Evolutionary conservation across 1,140 invertebrate genomes (phyloP).

Genomic region (Heliconius congener): DNA sequence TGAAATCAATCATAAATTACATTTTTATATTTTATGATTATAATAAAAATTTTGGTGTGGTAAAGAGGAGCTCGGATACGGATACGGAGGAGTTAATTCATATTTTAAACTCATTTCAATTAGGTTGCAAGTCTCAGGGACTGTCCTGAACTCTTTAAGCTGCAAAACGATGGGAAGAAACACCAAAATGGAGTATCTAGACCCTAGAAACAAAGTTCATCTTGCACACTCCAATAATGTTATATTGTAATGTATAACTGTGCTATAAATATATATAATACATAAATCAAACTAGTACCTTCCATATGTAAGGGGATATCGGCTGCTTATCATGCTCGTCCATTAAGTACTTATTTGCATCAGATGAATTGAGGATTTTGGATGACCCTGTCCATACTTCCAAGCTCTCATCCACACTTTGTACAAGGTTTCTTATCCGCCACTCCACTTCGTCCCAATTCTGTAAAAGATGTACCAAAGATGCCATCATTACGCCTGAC

Average conservation of each 20-base stretch:
- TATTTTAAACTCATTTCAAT: no score
- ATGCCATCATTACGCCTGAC: no score
- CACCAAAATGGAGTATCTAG: no score
- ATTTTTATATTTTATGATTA: not conserved
- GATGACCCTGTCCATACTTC: constrained; percentile 39
- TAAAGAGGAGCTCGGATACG: no score
- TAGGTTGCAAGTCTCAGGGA: no score
- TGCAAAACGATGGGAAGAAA: no score
- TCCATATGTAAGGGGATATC: constrained; percentile 6
- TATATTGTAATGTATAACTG: no score
- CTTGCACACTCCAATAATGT: no score
- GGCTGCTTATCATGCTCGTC: constrained; percentile 1
- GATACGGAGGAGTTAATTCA: no score
- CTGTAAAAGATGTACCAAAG: constrained; percentile 18
- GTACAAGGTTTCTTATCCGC: constrained; percentile 13
- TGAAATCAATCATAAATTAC: constrained; percentile 31
- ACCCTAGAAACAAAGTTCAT: no score
- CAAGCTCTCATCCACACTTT: not conserved
- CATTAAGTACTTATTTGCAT: not conserved
- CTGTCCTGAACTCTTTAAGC: no score
- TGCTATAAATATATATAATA: not conserved
- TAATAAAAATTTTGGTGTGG: not conserved
- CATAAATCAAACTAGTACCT: constrained; percentile 7
- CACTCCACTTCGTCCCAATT: constrained; percentile 38
- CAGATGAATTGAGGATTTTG: not conserved